Base-by-base conservation (phyloP, 1,140 invertebrate species). In the Tetramorium simillimum region DNA sequence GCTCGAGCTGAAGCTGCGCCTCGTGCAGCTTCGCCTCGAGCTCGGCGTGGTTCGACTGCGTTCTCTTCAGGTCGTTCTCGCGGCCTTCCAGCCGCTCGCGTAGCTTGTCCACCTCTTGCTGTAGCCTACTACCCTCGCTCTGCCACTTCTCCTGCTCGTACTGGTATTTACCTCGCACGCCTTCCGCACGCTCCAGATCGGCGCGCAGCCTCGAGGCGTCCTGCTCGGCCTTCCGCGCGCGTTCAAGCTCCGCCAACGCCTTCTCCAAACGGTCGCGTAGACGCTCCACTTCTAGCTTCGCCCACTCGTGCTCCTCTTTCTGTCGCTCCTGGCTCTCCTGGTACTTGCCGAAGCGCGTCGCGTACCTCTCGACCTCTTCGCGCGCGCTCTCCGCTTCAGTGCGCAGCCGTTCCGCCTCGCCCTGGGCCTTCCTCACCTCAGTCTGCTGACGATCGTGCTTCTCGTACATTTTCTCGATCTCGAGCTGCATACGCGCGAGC, bases 401-500 rank as follows among this genome's bases (percentile, higher is more conserved):
- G 88, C 96, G 96, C 76, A 96, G 95, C 93, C 96, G 96, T 60
- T 98, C 97, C 12, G 97, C 95, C 88, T 98, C 98, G 3, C 96
- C 96, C 92, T 98, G 97, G 4, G 98, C 96, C 94, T 98, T 97
- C 78, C 98, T 96, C 73, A 98, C 95, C 90, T 99, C 98, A 5
- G 96, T 95, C 88, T 98, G 97, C 69, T 97, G 96, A 93, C 98
- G 97, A 88, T 99, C 98, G 90, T 98, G 97, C 91, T 98, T 98
- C 90, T 99, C 98, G 89, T 98, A 98, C 95, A 98, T 97, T 93
- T 98, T 99, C 93, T 99, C 98, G 16, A 98, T 95, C 94, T 99
- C 98, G 37, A 98, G 96, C 92, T 98, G 97, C 92, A 98, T 96
- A 91, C 98, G 96, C 0, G 97, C 97, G 63, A 98, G 96, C 94